Evolutionary conservation across 2,888 invertebrate genomes (phyloP), one percentile per base, ranked within the genome.

Genomic region (Metallyticus violacea): DNA sequence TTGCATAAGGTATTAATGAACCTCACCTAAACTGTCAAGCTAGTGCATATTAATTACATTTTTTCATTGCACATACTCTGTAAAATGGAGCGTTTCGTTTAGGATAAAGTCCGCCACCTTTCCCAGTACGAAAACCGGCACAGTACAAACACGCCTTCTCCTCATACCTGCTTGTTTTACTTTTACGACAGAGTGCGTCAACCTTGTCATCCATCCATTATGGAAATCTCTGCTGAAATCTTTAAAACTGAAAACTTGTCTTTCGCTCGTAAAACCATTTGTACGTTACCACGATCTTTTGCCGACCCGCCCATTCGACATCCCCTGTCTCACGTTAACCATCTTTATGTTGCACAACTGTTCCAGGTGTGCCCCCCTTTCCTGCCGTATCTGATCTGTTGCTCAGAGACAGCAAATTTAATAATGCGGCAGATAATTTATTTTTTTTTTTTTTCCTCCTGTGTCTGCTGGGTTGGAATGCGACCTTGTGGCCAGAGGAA

Each of bases 191-290:
- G 76, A 80, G 26, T 85, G 79, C 80, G 62, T 85, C 85, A 76
- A 62, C 62, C 77, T 27, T 85, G 85, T 80, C 85, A 85, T 80
- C 85, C 85, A 85, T 85, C 85, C 81, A 85, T 85, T 85, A 80
- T 62, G 27, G 6, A 15, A 27, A 85, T 85, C 85, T 85, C 22
- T 28, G 62, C 28, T 81, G 26, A 26, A 85, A 85, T 85, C 85
- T 85, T 81, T 85, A 26, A 62, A 62, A 79, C 26, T 79, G 79
- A 79, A 79, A 85, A 85, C 30, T 79, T 85, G 85, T 79, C 78
- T 85, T 85, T 79, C 30, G 78, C 86, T 86, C 77, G 80, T 86
- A 86, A 86, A 81, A 80, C 86, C 76, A 86, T 86, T 86, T 86
- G 86, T 86, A 86, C 62, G 77, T 62, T 83, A 76, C 82, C 28